Base-by-base conservation (phyloP, 1,140 invertebrate genomes). In the Eurosta solidaginis region DNA sequence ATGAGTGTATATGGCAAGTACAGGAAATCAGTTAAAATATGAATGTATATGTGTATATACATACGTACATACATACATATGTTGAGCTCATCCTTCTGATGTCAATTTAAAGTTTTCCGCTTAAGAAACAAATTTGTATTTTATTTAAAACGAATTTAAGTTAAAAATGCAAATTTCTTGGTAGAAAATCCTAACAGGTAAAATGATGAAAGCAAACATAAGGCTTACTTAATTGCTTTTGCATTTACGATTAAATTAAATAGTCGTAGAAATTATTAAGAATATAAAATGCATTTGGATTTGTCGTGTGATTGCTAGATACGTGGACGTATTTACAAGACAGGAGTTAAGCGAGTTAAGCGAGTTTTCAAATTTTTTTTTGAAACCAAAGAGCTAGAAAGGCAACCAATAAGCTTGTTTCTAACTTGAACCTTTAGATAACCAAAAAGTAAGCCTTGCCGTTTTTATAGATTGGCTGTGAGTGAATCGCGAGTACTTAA, bases 91-190 rank as follows among this genome's bases (percentile, higher is more conserved):
- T 68, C 59, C 59, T 68, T 68, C 1, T 40, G 59, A 42, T 42
- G 33, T 17, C 33, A 68, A 68, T 68, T 68, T 68, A 68, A 68
- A 68, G 59, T 68, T 68, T 40, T 68, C 20, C 59, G 17, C 33
- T 68, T 40, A 68, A 68, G 22, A 68, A 33, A 40, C 9, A 22
- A 17, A 63, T 68, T 68, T 40, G 12, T 12, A 40, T 68, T 42
- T n/a, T 14, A 4, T 42, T 68, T 68, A 68, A 68, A 68, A 33
- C 33, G 33, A 17, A 7, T 40, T 68, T 22, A 33, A 42, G 59
- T 2, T n/a, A n/a, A 68, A 68, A 68, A 68, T 68, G 29, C 5
- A 68, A 68, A 68, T 68, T 68, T 68, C 36, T 40, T 68, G 59
- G 27, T 10, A 40, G 22, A 68, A 36, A 42, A 20, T 17, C 27